These are phyloP conservation scores for Porites lutea DNA, from an alignment of 64 coral and sea anemone genomes.

Conservation along the genomic window DNA sequence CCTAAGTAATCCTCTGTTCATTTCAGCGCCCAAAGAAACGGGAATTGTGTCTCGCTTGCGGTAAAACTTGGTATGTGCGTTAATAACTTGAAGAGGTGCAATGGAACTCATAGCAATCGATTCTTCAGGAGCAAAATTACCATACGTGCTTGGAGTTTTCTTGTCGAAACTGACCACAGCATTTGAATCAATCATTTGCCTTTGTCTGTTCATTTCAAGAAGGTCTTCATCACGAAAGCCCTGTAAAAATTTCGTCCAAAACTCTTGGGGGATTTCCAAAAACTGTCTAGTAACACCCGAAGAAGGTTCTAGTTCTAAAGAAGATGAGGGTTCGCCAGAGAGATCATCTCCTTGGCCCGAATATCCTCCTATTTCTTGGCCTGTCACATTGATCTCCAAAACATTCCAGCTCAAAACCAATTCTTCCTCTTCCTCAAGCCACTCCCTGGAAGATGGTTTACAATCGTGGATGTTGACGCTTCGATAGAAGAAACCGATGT, in stretches of 20 bases:
- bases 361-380: neutral
- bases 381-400: neutral
- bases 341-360: neutral
- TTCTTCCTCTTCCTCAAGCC: slow-evolving; percentile 19
- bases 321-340: neutral
- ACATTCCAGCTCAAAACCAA: slow-evolving; percentile 43
- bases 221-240: slow-evolving; percentile 28
- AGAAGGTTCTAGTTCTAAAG: neutral
- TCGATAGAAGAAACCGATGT: slow-evolving; percentile 23
- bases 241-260: slow-evolving; percentile 21
- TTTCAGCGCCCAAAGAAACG: slow-evolving; percentile 16
- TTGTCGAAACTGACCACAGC: slow-evolving; percentile 18
- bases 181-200: slow-evolving; percentile 41
- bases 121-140: slow-evolving; percentile 19
- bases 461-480: slow-evolving; percentile 30
- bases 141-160: neutral
- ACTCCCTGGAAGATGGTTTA: slow-evolving; percentile 30
- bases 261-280: slow-evolving; percentile 30
- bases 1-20: slow-evolving; percentile 45
- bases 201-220: slow-evolving; percentile 2
- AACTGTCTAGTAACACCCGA: slow-evolving; percentile 6
- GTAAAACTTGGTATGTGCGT: slow-evolving; percentile 30
- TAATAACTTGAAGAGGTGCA: neutral
- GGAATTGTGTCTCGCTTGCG: slow-evolving; percentile 13
- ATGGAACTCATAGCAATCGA: slow-evolving; percentile 15